A percentile compares a stretch with the other conserved stretches of the same genome.
Conservation (phyloP, 2,888 invertebrate genomes). For the Brachyptera risi region DNA sequence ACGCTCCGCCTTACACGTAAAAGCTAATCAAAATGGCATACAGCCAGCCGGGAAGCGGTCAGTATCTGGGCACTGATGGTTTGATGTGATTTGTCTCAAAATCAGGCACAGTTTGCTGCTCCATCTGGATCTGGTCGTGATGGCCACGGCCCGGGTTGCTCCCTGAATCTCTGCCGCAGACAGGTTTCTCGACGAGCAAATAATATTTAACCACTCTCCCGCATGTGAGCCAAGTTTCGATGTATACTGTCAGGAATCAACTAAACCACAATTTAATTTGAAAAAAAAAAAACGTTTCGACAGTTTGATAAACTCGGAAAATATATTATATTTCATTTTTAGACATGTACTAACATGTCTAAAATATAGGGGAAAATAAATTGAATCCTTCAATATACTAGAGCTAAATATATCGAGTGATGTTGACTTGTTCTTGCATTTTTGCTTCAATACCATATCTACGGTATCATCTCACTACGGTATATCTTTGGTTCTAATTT, state of each 20-base stretch:
- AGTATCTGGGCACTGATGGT: not conserved
- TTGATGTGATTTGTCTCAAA: not conserved
- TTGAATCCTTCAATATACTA: no score
- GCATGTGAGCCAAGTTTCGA: not conserved
- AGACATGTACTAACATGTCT: no score
- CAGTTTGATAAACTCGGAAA: constrained; percentile 8
- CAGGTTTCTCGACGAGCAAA: no score
- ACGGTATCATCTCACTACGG: no score
- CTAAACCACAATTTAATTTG: not conserved
- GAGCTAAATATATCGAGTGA: no score
- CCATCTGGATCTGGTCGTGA: not conserved
- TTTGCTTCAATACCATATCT: no score
- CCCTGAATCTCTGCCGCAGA: no score
- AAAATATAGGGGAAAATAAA: no score
- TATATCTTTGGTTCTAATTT: no score
- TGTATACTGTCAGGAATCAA: not conserved
- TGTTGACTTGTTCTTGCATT: no score
- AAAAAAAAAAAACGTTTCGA: not conserved
- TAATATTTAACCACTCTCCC: not conserved
- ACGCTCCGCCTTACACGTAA: constrained; percentile 3
- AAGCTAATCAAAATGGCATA: constrained; percentile 12
- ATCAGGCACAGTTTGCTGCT: not conserved
- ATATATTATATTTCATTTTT: no score
- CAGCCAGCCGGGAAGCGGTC: constrained; percentile 15
- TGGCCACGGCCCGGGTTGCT: no score